A percentile compares a stretch with the other conserved stretches of the same genome.
These are phyloP conservation scores for Cetoscarus ocellatus DNA, from an alignment of 2,797 vertebrate genomes.

Conservation along the genomic window DNA sequence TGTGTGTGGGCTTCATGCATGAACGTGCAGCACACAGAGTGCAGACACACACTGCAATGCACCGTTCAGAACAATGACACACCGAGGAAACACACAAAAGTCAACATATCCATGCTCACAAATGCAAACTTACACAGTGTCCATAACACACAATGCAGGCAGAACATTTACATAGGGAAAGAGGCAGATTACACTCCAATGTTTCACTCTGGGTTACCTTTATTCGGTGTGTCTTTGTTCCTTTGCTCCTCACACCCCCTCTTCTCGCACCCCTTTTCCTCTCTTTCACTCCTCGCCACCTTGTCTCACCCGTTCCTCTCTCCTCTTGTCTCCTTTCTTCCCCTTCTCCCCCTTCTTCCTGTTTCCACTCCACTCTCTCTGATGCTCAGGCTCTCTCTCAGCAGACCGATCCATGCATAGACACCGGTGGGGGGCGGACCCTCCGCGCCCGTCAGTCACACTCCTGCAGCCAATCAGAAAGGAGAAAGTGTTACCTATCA, in stretches of 20 bases:
- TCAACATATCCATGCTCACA: conserved; percentile 24
- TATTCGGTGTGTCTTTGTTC: conserved; percentile 46
- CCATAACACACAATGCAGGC: conserved; percentile 43
- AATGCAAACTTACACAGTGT: conserved; percentile 24
- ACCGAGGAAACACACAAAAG: conserved; percentile 12
- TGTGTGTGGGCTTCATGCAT: conserved; percentile 65
- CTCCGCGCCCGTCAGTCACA: conserved; percentile 55
- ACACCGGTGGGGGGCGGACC: conserved; percentile 47
- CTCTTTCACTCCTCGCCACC: conserved; percentile 75
- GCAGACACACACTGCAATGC: conserved; percentile 73
- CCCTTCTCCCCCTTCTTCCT: conserved; percentile 80
- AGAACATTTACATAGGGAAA: conserved; percentile 53
- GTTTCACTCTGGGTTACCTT: conserved; percentile 61
- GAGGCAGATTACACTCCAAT: conserved; percentile 30
- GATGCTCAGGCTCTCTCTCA: conserved; percentile 73
- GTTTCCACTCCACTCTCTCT: conserved; percentile 80
- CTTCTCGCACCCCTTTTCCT: conserved; percentile 75
- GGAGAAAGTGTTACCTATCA: conserved; percentile 46
- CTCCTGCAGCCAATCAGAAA: conserved; percentile 58
- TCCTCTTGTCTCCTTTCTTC: conserved; percentile 77
- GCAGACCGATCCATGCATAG: conserved; percentile 78
- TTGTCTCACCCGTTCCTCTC: conserved; percentile 71
- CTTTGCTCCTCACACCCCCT: conserved; percentile 68
- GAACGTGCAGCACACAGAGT: conserved; percentile 73
- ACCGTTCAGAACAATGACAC: conserved; percentile 50